phyloP scores from a whole-genome alignment of 2,888 invertebrate species.

The Hyposoter didymator region DNA sequence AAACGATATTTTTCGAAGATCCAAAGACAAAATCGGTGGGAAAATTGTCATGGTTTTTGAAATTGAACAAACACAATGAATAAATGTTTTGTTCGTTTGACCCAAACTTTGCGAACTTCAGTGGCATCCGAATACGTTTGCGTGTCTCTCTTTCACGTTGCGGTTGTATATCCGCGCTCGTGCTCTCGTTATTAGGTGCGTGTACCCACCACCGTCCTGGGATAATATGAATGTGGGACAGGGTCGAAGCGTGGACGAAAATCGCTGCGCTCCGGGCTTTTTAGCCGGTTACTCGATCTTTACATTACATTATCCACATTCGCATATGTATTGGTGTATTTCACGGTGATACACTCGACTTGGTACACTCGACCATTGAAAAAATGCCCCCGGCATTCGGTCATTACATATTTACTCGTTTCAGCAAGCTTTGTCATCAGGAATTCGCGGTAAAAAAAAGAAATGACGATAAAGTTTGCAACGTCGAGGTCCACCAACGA shows the following conservation, averaged over 20 bases:
- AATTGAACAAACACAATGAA: too few species aligned
- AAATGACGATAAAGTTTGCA: too few species aligned
- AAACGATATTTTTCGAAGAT: too few species aligned
- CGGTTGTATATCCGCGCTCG: slow-evolving; percentile 35
- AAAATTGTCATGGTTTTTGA: too few species aligned
- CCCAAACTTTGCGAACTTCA: too few species aligned
- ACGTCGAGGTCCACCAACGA: too few species aligned
- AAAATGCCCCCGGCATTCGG: slow-evolving; percentile 3
- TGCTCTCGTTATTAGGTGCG: slow-evolving; percentile 56
- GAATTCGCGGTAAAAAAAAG: neutral
- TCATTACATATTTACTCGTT: neutral
- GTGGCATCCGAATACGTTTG: neutral
- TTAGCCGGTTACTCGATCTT: slow-evolving; percentile 61
- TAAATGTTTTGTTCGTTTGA: too few species aligned
- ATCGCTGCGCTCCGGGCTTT: slow-evolving; percentile 67
- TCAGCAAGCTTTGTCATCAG: neutral
- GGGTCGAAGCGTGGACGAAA: slow-evolving; percentile 71
- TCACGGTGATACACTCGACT: neutral
- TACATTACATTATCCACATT: slow-evolving; percentile 36
- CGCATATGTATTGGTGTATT: slow-evolving; percentile 14
- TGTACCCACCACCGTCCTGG: slow-evolving; percentile 31
- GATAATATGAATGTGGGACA: slow-evolving; percentile 72
- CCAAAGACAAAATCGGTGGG: too few species aligned
- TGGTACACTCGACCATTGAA: neutral
- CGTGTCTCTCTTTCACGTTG: neutral